Conservation (phyloP, 2,797 vertebrate species). For the Gobionotothen gibberifrons region DNA sequence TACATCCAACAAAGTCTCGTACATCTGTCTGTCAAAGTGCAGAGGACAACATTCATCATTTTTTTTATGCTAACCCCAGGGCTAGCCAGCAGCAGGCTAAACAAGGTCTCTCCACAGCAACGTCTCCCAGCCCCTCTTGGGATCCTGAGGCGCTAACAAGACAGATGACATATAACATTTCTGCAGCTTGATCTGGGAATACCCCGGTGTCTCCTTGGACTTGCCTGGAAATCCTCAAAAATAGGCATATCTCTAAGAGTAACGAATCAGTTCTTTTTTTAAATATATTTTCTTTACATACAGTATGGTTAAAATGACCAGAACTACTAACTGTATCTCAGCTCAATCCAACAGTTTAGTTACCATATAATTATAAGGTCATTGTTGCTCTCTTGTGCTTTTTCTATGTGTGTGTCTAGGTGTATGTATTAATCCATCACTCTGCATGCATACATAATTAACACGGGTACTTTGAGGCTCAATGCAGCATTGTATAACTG, state of each 20-base stretch:
- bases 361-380: neutral
- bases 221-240: neutral
- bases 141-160: neutral
- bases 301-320: neutral
- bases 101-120: neutral
- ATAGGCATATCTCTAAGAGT: neutral
- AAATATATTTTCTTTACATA: neutral
- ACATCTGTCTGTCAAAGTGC: neutral
- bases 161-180: neutral
- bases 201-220: neutral
- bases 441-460: constrained; percentile 12
- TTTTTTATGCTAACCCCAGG: neutral
- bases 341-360: neutral
- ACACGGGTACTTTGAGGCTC: constrained; percentile 4
- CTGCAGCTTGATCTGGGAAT: neutral
- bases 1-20: neutral
- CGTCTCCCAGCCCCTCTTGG: neutral
- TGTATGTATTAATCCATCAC: constrained; percentile 32
- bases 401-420: neutral
- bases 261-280: neutral
- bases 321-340: neutral
- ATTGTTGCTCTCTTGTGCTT: neutral
- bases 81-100: neutral
- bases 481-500: constrained; percentile 10
- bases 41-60: neutral